phyloP scores from a whole-genome alignment of 1,140 invertebrate genomes.

The Conus betulinus region DNA sequence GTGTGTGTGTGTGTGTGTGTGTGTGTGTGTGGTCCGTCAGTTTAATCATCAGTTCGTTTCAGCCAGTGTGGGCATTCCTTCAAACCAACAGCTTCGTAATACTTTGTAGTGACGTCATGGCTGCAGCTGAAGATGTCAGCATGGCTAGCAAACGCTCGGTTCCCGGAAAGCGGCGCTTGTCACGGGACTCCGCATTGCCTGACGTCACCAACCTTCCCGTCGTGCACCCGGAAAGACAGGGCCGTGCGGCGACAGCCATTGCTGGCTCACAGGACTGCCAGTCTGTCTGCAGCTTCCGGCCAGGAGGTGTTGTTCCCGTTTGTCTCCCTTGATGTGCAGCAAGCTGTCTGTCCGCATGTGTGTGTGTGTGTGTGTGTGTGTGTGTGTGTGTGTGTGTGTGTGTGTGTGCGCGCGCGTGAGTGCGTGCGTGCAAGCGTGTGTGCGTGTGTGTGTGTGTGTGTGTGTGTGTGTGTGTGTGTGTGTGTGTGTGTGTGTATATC shows the following conservation, averaged over 20 bases:
- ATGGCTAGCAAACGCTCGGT: background rate
- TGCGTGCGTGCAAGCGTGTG: too few species aligned
- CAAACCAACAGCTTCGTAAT: background rate
- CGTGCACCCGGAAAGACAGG: background rate
- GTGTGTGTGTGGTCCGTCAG: too few species aligned
- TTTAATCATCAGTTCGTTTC: too few species aligned
- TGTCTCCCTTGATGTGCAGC: background rate
- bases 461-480: background rate
- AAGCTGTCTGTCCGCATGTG: background rate
- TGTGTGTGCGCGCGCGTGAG: too few species aligned
- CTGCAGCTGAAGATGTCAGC: background rate
- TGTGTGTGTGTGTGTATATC: background rate
- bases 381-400: background rate
- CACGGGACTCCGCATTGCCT: constrained; percentile 8
- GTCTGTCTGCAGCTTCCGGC: background rate
- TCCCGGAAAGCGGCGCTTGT: constrained; percentile 14
- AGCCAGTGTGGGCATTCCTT: too few species aligned
- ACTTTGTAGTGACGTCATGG: background rate
- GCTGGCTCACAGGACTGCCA: background rate
- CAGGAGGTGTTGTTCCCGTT: background rate
- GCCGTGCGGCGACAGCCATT: background rate
- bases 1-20: too few species aligned
- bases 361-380: background rate
- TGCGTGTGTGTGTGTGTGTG: background rate
- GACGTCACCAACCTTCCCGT: constrained; percentile 30